Conservation (phyloP, 2,113 vertebrate species). For the Chaetodon trifascialis region DNA sequence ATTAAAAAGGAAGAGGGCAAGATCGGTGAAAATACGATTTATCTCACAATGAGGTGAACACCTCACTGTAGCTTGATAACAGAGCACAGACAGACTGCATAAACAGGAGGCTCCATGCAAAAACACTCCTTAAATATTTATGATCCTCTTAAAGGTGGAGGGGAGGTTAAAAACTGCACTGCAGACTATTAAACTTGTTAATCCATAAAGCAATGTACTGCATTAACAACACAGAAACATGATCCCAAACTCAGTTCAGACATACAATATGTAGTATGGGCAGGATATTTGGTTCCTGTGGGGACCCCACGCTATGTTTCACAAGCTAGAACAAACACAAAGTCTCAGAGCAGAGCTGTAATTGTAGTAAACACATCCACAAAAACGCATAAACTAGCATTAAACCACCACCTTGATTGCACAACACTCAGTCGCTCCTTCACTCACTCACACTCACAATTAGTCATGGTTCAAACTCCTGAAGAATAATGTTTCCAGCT, state of each 20-base stretch:
- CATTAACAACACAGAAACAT: constrained; percentile 13
- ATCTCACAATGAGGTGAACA: not conserved
- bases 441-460: not conserved
- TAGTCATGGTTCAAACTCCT: not conserved
- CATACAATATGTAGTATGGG: not conserved
- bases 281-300: not conserved
- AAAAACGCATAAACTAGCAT: constrained; percentile 41
- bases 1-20: not conserved
- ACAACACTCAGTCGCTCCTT: not conserved
- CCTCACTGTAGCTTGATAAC: constrained; percentile 17
- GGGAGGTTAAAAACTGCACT: constrained; percentile 26
- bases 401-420: constrained; percentile 11
- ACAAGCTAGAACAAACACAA: constrained; percentile 27
- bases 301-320: constrained; percentile 36
- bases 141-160: constrained; percentile 44
- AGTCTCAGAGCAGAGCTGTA: constrained; percentile 18
- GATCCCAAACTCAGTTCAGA: constrained; percentile 2
- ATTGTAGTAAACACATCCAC: constrained; percentile 29
- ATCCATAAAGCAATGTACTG: constrained; percentile 9
- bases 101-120: constrained; percentile 44
- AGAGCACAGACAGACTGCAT: constrained; percentile 41
- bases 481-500: constrained; percentile 2
- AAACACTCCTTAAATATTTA: constrained; percentile 61
- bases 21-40: not conserved
- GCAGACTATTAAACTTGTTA: constrained; percentile 30